Conservation (phyloP, 2,113 vertebrate species). For the Paradisaea rubra region DNA sequence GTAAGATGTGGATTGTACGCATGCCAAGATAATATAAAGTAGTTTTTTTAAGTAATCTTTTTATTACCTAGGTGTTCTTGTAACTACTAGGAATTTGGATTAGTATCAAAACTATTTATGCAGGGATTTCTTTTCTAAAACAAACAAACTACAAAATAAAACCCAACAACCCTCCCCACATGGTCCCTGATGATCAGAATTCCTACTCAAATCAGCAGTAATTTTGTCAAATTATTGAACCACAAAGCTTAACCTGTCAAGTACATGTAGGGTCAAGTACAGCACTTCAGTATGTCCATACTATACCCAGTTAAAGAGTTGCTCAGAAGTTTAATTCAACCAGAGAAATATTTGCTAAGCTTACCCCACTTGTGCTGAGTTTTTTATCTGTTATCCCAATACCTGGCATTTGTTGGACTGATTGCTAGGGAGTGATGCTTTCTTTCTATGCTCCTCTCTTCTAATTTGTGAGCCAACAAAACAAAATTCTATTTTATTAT, state of each 20-base stretch:
- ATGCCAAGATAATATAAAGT: background rate
- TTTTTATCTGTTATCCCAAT: background rate
- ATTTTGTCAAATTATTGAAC: background rate
- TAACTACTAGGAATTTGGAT: background rate
- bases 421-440: background rate
- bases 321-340: background rate
- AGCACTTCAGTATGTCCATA: background rate
- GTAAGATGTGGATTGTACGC: background rate
- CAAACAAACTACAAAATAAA: background rate
- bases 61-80: background rate
- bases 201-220: background rate
- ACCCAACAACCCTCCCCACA: rapidly evolving
- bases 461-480: background rate
- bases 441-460: background rate
- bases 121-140: background rate
- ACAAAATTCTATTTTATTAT: background rate
- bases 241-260: background rate
- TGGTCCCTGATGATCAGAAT: background rate
- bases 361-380: rapidly evolving
- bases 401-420: background rate
- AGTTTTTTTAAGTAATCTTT: background rate
- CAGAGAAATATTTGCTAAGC: background rate
- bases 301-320: background rate
- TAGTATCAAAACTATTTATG: background rate
- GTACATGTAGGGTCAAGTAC: background rate